Base-by-base conservation (phyloP, 2,888 invertebrate species). In the Epiperipatus broadwayi region DNA sequence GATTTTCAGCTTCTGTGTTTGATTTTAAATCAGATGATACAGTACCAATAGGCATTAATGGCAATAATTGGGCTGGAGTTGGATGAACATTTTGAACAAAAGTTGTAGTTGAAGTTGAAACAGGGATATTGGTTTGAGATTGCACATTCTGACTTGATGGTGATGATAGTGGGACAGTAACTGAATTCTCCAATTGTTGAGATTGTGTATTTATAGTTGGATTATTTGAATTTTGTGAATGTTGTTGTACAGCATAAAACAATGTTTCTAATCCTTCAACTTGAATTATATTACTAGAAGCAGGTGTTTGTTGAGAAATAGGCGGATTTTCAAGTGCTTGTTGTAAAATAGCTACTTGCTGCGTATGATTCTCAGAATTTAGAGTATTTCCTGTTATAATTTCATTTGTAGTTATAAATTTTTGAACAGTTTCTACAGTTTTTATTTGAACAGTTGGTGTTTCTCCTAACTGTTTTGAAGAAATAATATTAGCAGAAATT, bases 11-110 rank as follows among this genome's bases (percentile, higher is more conserved):
- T n/a, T n/a, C n/a, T n/a, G n/a, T n/a, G n/a, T n/a, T n/a, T n/a
- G n/a, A n/a, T n/a, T n/a, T n/a, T n/a, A n/a, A n/a, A n/a, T n/a
- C n/a, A n/a, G n/a, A n/a, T n/a, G n/a, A n/a, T 20, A 21, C 34
- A 14, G 35, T 30, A 12, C 15, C 14, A 25, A 50, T 34, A 3
- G 51, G 49, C 47, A 53, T 48, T 16, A 53, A 40, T 14, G 53
- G 52, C 16, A 53, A 43, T 19, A 53, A 44, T 20, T 50, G 47
- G 4, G 48, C 45, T n/a, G 53, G 52, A 5, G 48, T 48, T 3
- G 52, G 47, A 34, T 49, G 48, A 18, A 43, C 43, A 16, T 39
- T 32, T 14, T 43, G 28, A 3, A 21, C 20, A n/a, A 8, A 10
- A 5, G 30, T 21, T 31, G 34, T 35, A 30, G 35, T 35, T 42